Base-by-base conservation (phyloP, 2,888 invertebrate genomes). In the Erpobdella octoculata region DNA sequence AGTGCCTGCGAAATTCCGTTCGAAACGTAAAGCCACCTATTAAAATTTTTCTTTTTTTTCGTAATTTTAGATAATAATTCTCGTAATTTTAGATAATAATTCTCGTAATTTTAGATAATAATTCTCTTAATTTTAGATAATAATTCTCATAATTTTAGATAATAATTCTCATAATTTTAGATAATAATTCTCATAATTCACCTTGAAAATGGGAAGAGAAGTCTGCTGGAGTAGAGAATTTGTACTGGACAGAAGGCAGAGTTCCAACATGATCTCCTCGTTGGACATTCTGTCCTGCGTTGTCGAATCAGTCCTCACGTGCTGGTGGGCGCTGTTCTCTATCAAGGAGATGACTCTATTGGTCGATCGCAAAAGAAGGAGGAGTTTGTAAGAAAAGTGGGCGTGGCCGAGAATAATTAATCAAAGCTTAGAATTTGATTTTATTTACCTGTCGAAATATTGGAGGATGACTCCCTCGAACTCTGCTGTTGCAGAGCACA, bases 401-500 rank as follows among this genome's bases (percentile, higher is more conserved):
- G 2, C 8, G 2, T 6, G 6, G n/a, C 4, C 28, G 4, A 48
- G 9, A 12, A 31, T 15, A 59, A n/a, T 25, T 59, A n/a, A 25
- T 59, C 59, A n/a, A 41, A 12, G 41, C 41, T 9, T 41, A 18
- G 46, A 46, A 46, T 46, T 53, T 53, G 9, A 6, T 2, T 46
- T 28, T 25, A 38, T 76, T 75, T 90, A 85, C 79, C 89, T 88
- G 78, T 93, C 92, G 77, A 94, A 84, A 79, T 92, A 90, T 79
- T 92, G 89, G 1, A 92, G 83, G 1, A 93, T 88, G 79, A 94
- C 93, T 80, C 93, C 92, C 83, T 94, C 93, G 77, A 93, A 89
- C 77, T 89, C 89, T 0, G 91, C 91, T 0, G 92, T 91, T 0
- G 90, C 89, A 76, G 89, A 89, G 81, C 92, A 92, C 8, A 87